Percentiles rank a stretch among this genome's conserved stretches.
These are phyloP conservation scores for Cosmopolites sordidus DNA, from an alignment of 2,888 invertebrate species.

Conservation along the genomic window DNA sequence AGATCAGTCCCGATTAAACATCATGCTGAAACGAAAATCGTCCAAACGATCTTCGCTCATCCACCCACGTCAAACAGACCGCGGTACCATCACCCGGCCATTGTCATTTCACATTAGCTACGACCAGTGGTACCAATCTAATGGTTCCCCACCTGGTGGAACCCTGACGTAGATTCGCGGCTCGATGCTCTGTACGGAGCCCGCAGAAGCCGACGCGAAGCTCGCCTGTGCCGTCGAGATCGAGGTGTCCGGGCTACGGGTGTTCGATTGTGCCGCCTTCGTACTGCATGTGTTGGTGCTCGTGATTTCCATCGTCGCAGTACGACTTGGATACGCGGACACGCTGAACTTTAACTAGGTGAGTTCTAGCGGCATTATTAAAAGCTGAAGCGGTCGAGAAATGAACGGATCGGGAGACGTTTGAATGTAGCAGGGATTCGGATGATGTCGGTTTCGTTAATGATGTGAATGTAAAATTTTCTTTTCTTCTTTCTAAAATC, in stretches of 20 bases:
- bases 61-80: conserved; percentile 10
- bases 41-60: too few relatives aligned
- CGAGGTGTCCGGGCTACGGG: conserved; percentile 11
- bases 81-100: conserved; percentile 11
- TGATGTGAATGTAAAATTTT: too few relatives aligned
- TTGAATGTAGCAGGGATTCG: too few relatives aligned
- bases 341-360: conserved; percentile 21
- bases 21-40: too few relatives aligned
- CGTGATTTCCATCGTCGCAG: conserved; percentile 13
- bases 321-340: conserved; percentile 18
- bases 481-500: too few relatives aligned
- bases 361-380: conserved; percentile 6
- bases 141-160: conserved; percentile 24
- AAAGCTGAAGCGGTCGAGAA: too few relatives aligned
- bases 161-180: conserved; percentile 18
- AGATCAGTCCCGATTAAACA: too few relatives aligned
- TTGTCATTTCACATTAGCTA: conserved; percentile 15
- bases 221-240: conserved; percentile 14
- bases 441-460: too few relatives aligned
- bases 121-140: conserved; percentile 19
- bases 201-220: conserved; percentile 20
- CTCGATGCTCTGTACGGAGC: conserved; percentile 10
- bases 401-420: too few relatives aligned
- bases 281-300: conserved; percentile 17
- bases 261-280: conserved; percentile 8